These are phyloP conservation scores for Apodemia duryi DNA, from an alignment of 2,888 invertebrate species.

Conservation along the genomic window DNA sequence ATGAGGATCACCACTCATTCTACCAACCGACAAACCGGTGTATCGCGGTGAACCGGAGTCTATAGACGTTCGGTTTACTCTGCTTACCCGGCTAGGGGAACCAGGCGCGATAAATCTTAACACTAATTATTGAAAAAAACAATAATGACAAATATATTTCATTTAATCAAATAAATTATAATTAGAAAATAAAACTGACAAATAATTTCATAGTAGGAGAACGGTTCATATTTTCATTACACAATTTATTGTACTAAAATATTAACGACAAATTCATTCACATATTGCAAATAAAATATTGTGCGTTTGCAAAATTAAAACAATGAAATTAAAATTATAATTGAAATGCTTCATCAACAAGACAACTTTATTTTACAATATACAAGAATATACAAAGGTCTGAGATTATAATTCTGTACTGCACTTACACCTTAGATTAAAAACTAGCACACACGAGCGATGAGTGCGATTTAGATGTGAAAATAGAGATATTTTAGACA, in stretches of 20 bases:
- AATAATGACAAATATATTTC: conserved; percentile 70
- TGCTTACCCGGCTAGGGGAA: no score
- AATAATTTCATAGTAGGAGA: conserved; percentile 54
- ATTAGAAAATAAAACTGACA: conserved; percentile 61
- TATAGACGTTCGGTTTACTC: no score
- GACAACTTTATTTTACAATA: conserved; percentile 58
- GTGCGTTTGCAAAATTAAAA: conserved; percentile 47
- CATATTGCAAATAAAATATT: conserved; percentile 38
- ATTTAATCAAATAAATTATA: conserved; percentile 75
- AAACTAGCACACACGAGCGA: conserved; percentile 17
- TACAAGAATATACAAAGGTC: conserved; percentile 67
- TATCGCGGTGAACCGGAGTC: no score
- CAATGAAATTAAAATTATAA: conserved; percentile 30
- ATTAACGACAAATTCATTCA: conserved; percentile 37
- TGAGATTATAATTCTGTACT: conserved; percentile 57
- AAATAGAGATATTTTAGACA: background rate
- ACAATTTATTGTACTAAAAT: conserved; percentile 50
- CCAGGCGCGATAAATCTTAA: no score
- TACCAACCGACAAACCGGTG: no score
- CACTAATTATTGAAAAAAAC: conserved; percentile 20
- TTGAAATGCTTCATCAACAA: conserved; percentile 27
- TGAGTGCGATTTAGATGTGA: background rate
- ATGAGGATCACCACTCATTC: no score
- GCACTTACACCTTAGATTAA: conserved; percentile 26
- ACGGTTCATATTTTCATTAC: conserved; percentile 42